Evolutionary conservation across 2,888 invertebrate genomes (phyloP), one percentile per base, ranked within the genome.

Genomic region (Eupithecia abbreviata): DNA sequence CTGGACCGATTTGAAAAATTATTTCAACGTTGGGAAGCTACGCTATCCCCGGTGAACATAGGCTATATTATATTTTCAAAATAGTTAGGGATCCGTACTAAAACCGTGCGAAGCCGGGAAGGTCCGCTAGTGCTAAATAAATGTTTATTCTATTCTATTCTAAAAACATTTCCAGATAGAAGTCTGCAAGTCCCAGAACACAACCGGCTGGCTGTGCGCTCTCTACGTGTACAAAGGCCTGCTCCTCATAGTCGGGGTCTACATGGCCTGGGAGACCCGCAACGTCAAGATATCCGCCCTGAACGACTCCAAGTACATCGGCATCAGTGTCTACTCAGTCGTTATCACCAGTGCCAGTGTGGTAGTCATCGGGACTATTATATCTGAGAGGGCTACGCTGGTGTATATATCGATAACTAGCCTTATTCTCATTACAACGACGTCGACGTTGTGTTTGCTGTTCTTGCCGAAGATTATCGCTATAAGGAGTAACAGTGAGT

Each of bases 191-290:
- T 98, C 98, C 1, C 96, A 97, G 83, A 97, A 98, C 90, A 98
- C 98, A 13, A 97, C 97, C 65, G 98, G 98, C 71, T 99, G 98
- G 98, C 95, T 98, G n/a, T 97, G 98, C 71, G 97, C 97, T 0
- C 96, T 98, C 13, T 98, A 98, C 90, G 97, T 97, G 10, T 98
- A 98, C 95, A 98, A 98, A 91, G 98, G 98, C 2, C 95, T 98
- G 0, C 95, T 98, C 30, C 96, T 98, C 18, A 96, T 98, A 49
- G 98, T 98, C 79, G 98, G 98, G 0, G 97, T 98, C 4, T 98
- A 98, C 93, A 98, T 98, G 98, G 98, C 98, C 0, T 98, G 98
- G 98, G 98, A 98, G 93, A 99, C 98, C 12, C 96, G 98, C 73
- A 97, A 98, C 90, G 98, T 99, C 43, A 98, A 98, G 93, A 98